Evolutionary conservation across 2,888 invertebrate species (phyloP).

Genomic region (Lamellibrachia satsuma): DNA sequence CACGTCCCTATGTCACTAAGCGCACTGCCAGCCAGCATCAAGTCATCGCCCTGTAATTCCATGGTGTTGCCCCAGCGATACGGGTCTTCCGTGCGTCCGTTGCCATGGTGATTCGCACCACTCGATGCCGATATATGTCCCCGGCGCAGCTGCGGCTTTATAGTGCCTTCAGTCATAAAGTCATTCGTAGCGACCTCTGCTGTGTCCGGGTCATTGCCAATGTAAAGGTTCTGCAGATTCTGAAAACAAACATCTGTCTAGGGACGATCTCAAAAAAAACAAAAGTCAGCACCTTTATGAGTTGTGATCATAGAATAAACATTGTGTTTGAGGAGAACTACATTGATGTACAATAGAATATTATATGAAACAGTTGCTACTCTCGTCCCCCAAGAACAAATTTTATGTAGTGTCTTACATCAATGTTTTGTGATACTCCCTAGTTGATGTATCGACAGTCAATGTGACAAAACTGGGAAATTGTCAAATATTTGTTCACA

Average conservation of each 20-base stretch:
- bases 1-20: neutral
- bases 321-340: too few relatives aligned
- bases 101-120: neutral
- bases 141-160: neutral
- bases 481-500: too few relatives aligned
- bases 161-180: neutral
- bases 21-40: neutral
- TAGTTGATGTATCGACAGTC: too few relatives aligned
- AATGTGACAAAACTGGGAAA: too few relatives aligned
- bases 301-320: too few relatives aligned
- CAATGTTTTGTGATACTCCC: too few relatives aligned
- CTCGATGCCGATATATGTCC: neutral
- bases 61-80: neutral
- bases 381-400: too few relatives aligned
- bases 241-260: neutral
- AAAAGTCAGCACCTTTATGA: too few relatives aligned
- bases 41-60: neutral
- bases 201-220: neutral
- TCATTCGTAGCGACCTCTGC: neutral
- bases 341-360: too few relatives aligned
- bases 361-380: too few relatives aligned
- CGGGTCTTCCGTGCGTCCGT: neutral
- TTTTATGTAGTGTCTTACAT: too few relatives aligned
- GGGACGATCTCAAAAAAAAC: neutral
- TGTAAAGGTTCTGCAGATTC: neutral